These are phyloP conservation scores for Acestrorhynchus altus DNA, from an alignment of 2,797 vertebrate genomes.

Conservation along the genomic window DNA sequence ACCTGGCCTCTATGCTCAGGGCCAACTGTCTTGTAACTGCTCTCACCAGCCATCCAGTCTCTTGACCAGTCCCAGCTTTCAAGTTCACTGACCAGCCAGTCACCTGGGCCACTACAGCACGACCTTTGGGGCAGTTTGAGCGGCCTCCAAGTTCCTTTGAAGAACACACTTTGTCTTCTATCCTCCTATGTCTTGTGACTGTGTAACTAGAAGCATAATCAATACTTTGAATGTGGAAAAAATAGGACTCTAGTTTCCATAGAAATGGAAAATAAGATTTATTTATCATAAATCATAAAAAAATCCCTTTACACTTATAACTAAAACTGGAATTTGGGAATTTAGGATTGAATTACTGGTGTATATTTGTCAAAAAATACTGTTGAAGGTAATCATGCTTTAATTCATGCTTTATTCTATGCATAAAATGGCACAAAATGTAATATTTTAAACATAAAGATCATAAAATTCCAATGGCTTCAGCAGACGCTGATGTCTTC, in stretches of 20 bases:
- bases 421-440: background rate
- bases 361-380: background rate
- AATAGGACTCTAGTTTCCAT: background rate
- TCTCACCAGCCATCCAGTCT: too few species aligned
- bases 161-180: too few species aligned
- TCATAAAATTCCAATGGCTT: constrained; percentile 10
- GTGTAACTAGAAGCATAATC: constrained; percentile 31
- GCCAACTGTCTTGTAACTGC: too few species aligned
- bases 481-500: background rate
- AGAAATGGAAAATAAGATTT: constrained; percentile 8
- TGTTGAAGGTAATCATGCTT: too few species aligned
- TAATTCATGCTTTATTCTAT: background rate
- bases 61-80: too few species aligned
- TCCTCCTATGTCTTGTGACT: too few species aligned
- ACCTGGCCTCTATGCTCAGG: too few species aligned
- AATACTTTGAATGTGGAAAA: constrained; percentile 37
- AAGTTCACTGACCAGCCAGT: too few species aligned
- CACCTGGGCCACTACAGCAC: too few species aligned
- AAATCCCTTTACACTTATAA: background rate
- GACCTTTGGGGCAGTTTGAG: too few species aligned
- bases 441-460: background rate
- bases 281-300: constrained; percentile 1
- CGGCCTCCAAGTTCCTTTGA: too few species aligned
- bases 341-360: background rate
- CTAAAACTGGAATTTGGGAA: background rate